Conservation (phyloP, 2,797 vertebrate genomes). For the Hypotaenidia okinawae region DNA sequence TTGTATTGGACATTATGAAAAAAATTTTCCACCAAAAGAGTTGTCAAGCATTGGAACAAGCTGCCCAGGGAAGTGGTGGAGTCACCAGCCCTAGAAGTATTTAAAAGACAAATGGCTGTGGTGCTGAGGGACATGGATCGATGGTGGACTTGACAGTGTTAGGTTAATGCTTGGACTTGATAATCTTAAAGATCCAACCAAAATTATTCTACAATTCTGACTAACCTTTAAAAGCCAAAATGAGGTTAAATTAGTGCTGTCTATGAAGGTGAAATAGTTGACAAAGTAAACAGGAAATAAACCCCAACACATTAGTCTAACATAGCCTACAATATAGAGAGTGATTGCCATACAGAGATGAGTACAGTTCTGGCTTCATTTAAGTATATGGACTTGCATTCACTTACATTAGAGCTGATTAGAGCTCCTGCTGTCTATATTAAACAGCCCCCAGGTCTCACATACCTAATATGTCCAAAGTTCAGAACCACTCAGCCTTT, state of each 20-base stretch:
- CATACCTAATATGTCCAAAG: neutral
- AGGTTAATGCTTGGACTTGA: too few species aligned
- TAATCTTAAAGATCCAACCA: too few species aligned
- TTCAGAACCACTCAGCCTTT: neutral
- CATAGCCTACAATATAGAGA: neutral
- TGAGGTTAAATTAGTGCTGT: neutral
- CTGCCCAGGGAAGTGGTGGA: too few species aligned
- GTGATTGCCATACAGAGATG: neutral
- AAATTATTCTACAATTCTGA: too few species aligned
- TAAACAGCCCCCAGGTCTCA: neutral
- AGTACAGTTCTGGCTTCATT: neutral
- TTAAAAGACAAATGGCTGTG: too few species aligned
- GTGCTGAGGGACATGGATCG: too few species aligned
- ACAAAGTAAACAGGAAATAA: neutral
- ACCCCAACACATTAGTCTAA: neutral
- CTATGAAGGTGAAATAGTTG: neutral
- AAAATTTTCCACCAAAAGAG: too few species aligned
- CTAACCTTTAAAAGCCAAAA: neutral
- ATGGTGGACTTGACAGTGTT: too few species aligned
- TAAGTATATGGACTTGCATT: constrained; percentile 5
- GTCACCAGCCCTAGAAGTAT: too few species aligned
- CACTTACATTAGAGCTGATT: neutral
- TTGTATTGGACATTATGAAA: too few species aligned
- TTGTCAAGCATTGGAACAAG: too few species aligned
- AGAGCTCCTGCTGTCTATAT: neutral